Evolutionary conservation across 2,113 vertebrate genomes (phyloP), one percentile per base, ranked within the genome.

Genomic region (Oreochromis spilurus): DNA sequence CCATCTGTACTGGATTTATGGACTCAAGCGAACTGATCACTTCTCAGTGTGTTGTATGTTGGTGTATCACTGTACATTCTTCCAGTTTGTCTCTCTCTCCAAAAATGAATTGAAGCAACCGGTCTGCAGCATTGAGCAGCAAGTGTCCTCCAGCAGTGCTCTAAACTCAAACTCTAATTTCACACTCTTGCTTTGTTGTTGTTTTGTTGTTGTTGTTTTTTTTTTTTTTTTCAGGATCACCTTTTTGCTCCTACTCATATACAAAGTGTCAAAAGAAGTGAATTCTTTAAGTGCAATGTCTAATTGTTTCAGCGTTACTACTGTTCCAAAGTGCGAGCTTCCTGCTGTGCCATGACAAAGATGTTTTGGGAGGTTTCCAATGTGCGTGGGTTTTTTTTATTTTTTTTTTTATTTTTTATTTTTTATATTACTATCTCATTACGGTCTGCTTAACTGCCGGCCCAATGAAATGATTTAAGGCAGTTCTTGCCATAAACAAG

Each of bases 271-370:
- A 94, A 95, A 95, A 77, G 88, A 80, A 77, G 38, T 84, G 31
- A 92, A 90, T 88, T 87, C 57, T 84, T 86, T 24, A 85, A 89
- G 91, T 94, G 93, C 94, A 90, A 91, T 92, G 89, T 94, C 79
- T 54, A 80, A 72, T 84, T 75, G 83, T 90, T 92, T 72, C 36
- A 53, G 52, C 78, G 19, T 91, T 55, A 82, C 48, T 89, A 79
- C 45, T 89, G 81, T 83, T 96, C 91, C 90, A 94, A 95, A 95
- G 92, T 93, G 89, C 91, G 58, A 93, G 94, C 91, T 91, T 91
- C 91, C 94, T 94, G 88, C 88, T 89, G 94, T 96, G 95, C 95
- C 93, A 95, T 92, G 91, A 92, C 38, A 7, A 67, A 82, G 62
- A 81, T 86, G 87, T 79, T 83, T 10, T 8, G 12, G 60, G 36